phyloP scores from a whole-genome alignment of 1,140 invertebrate species.

The Solenopsis invicta region DNA sequence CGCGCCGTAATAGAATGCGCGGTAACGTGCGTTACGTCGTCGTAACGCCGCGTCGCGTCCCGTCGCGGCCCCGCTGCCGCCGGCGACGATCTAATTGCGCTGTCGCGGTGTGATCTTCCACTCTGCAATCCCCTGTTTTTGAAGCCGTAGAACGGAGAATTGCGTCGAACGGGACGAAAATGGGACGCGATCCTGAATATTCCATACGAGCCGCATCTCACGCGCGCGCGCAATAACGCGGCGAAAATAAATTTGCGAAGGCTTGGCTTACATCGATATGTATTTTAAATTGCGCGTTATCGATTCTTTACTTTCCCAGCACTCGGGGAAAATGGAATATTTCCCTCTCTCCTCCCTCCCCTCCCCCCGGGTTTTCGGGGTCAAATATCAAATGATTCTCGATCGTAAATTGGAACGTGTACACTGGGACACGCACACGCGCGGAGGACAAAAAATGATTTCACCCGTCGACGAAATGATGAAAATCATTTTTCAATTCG shows the following conservation, averaged over 20 bases:
- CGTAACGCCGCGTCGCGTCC: not conserved
- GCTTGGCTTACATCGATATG: not conserved
- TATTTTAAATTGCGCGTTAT: not conserved
- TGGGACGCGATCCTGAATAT: not conserved
- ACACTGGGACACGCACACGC: not conserved
- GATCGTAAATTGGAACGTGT: not conserved
- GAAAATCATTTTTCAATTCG: conserved; percentile 5
- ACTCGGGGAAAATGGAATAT: not conserved
- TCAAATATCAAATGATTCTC: not conserved
- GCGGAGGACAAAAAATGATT: not conserved
- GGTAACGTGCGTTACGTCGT: conserved; percentile 14
- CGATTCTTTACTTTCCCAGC: not conserved
- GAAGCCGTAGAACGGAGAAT: not conserved
- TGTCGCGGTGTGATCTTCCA: not conserved
- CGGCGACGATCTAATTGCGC: conserved; percentile 44
- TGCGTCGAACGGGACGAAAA: not conserved
- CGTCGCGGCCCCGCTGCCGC: not conserved
- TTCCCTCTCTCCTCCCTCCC: too few relatives aligned
- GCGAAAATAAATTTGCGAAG: not conserved
- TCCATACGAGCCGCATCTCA: not conserved
- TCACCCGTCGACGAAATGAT: not conserved
- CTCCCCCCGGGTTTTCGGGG: not conserved
- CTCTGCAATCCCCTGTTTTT: conserved; percentile 38
- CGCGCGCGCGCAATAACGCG: not conserved
- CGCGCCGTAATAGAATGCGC: conserved; percentile 39